Percentiles rank a stretch among this genome's conserved stretches.
Evolutionary conservation across 2,797 vertebrate species (phyloP).

Genomic region (Sebastes miniatus): DNA sequence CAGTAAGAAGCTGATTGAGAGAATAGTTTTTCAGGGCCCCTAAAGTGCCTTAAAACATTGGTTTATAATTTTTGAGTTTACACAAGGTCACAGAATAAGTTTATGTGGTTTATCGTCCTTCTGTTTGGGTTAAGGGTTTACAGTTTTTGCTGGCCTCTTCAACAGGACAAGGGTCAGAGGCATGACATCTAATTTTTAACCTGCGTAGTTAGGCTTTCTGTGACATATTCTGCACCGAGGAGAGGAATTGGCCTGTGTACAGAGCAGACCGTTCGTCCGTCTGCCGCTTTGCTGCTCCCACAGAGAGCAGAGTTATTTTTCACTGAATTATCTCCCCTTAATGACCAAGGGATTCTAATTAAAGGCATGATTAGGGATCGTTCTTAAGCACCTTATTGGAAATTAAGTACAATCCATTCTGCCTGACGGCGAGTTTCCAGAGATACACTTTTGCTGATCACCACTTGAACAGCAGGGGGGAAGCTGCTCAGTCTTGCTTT

Average conservation of each 20-base stretch:
- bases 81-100: not conserved
- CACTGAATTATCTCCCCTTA: conserved; percentile 83
- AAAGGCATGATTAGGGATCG: conserved; percentile 84
- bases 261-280: conserved; percentile 50
- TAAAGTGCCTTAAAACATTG: not conserved
- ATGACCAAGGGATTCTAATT: conserved; percentile 86
- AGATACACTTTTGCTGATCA: conserved; percentile 78
- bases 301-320: conserved; percentile 75
- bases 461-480: conserved; percentile 49
- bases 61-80: not conserved
- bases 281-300: conserved; percentile 63
- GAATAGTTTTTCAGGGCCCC: not conserved
- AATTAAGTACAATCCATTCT: conserved; percentile 85
- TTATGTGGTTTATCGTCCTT: not conserved
- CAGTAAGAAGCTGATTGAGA: not conserved
- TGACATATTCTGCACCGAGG: conserved; percentile 16
- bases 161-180: not conserved
- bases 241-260: conserved; percentile 32
- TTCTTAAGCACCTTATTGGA: conserved; percentile 86
- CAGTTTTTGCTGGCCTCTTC: not conserved
- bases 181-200: conserved; percentile 13
- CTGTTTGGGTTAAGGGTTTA: not conserved
- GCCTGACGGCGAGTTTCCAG: conserved; percentile 72
- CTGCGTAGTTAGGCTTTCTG: conserved; percentile 5
- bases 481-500: conserved; percentile 35